Conservation (phyloP, 2,888 invertebrate genomes). For the Ennomos erosarius region DNA sequence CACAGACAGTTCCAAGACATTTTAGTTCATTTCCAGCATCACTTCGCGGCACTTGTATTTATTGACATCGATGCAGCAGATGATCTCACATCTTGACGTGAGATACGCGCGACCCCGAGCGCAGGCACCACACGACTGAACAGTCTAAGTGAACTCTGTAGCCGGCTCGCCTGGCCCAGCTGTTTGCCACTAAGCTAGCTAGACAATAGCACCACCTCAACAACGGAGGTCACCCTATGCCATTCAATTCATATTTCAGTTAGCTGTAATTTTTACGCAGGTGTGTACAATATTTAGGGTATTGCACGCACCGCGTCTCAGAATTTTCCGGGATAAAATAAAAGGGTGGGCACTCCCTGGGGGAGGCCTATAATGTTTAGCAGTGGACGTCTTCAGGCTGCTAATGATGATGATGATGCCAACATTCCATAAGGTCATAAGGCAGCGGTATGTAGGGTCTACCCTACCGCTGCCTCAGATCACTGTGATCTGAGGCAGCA, state of each 20-base stretch:
- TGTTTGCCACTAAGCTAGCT: slow-evolving; percentile 4
- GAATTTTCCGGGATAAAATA: too few relatives aligned
- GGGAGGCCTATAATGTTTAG: too few relatives aligned
- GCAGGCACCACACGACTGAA: slow-evolving; percentile 31
- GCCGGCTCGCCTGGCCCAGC: slow-evolving; percentile 27
- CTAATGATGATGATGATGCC: too few relatives aligned
- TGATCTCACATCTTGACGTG: slow-evolving; percentile 7
- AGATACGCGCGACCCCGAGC: slow-evolving; percentile 30
- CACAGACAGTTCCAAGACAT: slow-evolving; percentile 83
- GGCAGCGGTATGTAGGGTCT: too few relatives aligned
- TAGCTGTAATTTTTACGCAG: slow-evolving; percentile 6
- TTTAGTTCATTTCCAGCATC: slow-evolving; percentile 54
- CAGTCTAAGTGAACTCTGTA: slow-evolving; percentile 13
- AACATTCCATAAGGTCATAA: too few relatives aligned
- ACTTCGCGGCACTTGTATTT: slow-evolving; percentile 38
- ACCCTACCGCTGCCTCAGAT: too few relatives aligned
- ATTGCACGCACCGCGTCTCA: too few relatives aligned
- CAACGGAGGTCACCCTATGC: slow-evolving; percentile 19
- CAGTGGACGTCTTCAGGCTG: too few relatives aligned
- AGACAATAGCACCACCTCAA: slow-evolving; percentile 8
- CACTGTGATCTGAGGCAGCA: too few relatives aligned
- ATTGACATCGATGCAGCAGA: slow-evolving; percentile 32
- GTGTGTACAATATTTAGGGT: too few relatives aligned
- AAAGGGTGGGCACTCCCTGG: too few relatives aligned
- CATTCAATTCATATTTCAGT: slow-evolving; percentile 17